Conservation (phyloP, 2,888 invertebrate species). For the Caenorhabditis sp. region DNA sequence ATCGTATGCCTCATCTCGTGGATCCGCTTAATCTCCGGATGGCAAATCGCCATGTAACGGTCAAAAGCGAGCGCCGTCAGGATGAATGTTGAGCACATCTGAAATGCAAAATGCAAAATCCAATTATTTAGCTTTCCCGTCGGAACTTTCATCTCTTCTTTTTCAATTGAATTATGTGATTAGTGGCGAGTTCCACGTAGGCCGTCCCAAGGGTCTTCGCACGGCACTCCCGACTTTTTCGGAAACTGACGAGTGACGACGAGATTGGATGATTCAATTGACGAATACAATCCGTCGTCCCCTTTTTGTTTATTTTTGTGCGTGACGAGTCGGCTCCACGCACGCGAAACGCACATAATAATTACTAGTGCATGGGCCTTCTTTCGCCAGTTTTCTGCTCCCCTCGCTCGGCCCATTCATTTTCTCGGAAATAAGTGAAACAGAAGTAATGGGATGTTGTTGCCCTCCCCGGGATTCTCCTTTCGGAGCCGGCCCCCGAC, state of each 20-base stretch:
- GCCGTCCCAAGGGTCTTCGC: conserved; percentile 21
- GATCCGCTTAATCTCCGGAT: conserved; percentile 70
- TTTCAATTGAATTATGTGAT: conserved; percentile 17
- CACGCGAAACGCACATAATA: conserved; percentile 37
- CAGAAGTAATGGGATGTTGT: conserved; percentile 10
- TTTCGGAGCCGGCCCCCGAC: not conserved
- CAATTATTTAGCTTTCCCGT: not conserved
- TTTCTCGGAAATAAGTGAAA: conserved; percentile 10
- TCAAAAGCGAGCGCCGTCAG: conserved; percentile 70
- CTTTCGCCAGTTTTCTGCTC: no score
- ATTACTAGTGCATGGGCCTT: conserved; percentile 40
- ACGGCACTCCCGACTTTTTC: conserved; percentile 25
- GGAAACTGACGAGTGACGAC: conserved; percentile 12
- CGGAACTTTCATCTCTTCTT: not conserved
- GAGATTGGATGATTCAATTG: conserved; percentile 34
- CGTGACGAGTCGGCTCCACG: conserved; percentile 8
- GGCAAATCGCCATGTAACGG: conserved; percentile 72
- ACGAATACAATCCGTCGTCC: conserved; percentile 37
- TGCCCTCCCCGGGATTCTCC: not conserved
- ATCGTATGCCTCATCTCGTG: conserved; percentile 68
- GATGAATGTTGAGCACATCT: conserved; percentile 72
- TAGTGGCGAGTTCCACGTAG: conserved; percentile 6
- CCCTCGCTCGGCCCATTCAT: conserved; percentile 9
- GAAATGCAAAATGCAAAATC: conserved; percentile 19
- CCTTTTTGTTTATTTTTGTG: conserved; percentile 33